These are phyloP conservation scores for Triplophysa siluroides DNA, from an alignment of 2,113 vertebrate species.

Conservation along the genomic window DNA sequence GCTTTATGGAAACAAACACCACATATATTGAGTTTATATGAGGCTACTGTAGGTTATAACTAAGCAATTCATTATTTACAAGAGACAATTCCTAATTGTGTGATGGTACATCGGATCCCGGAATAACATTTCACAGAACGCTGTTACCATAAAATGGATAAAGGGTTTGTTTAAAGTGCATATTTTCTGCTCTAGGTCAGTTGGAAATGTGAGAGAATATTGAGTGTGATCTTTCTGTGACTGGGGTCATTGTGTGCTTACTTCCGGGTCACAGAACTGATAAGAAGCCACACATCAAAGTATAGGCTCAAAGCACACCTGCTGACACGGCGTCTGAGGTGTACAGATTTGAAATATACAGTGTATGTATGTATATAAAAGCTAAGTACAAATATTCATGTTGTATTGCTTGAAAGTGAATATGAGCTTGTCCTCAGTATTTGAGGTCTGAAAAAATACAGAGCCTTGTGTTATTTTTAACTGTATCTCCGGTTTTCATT, in stretches of 20 bases:
- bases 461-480: too few relatives aligned
- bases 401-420: too few relatives aligned
- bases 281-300: conserved; percentile 23
- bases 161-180: not conserved
- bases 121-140: too few relatives aligned
- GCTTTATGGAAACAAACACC: not conserved
- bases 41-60: not conserved
- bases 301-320: conserved; percentile 1
- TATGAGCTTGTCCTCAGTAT: too few relatives aligned
- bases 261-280: conserved; percentile 23
- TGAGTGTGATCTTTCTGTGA: conserved; percentile 6
- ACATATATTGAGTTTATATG: not conserved
- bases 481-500: too few relatives aligned
- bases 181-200: not conserved
- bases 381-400: too few relatives aligned
- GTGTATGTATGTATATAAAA: too few relatives aligned
- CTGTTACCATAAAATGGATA: not conserved
- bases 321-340: not conserved
- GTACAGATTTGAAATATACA: conserved; percentile 3
- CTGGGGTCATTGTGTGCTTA: not conserved
- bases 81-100: not conserved
- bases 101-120: not conserved
- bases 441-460: too few relatives aligned
- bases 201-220: conserved; percentile 6
- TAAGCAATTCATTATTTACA: not conserved